phyloP scores from a whole-genome alignment of 1,140 invertebrate species.

The Vanessa atalanta region DNA sequence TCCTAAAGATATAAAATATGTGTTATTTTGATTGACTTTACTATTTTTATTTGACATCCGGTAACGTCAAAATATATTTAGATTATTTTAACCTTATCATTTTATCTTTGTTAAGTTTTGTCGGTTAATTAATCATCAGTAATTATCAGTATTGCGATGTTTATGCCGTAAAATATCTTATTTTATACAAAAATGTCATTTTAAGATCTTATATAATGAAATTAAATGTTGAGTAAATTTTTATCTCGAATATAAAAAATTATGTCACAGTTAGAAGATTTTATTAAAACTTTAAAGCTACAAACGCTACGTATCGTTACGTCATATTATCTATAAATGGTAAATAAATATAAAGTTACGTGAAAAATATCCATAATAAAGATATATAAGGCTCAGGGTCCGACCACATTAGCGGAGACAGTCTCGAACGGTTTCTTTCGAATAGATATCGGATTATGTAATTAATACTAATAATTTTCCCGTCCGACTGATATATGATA shows the following conservation, averaged over 20 bases:
- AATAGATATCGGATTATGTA: conserved; percentile 24
- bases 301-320: neutral
- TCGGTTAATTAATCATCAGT: too few species aligned
- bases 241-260: neutral
- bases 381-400: neutral
- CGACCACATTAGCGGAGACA: conserved; percentile 11
- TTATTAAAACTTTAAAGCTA: neutral
- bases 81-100: too few species aligned
- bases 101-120: too few species aligned
- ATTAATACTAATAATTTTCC: conserved; percentile 31
- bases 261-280: neutral
- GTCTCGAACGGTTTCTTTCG: conserved; percentile 16
- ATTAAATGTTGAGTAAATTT: neutral
- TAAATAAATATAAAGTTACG: conserved; percentile 10
- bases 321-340: conserved; percentile 1
- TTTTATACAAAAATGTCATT: neutral
- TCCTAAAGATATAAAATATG: neutral
- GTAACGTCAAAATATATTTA: neutral
- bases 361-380: neutral
- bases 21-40: neutral
- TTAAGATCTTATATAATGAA: neutral
- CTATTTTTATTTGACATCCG: neutral
- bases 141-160: neutral
- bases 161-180: neutral
- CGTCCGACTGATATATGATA: conserved; percentile 16